Percentiles rank a stretch among this genome's conserved stretches.
phyloP scores from a whole-genome alignment of 2,797 vertebrate species.

The Pteronotus mesoamericanus region DNA sequence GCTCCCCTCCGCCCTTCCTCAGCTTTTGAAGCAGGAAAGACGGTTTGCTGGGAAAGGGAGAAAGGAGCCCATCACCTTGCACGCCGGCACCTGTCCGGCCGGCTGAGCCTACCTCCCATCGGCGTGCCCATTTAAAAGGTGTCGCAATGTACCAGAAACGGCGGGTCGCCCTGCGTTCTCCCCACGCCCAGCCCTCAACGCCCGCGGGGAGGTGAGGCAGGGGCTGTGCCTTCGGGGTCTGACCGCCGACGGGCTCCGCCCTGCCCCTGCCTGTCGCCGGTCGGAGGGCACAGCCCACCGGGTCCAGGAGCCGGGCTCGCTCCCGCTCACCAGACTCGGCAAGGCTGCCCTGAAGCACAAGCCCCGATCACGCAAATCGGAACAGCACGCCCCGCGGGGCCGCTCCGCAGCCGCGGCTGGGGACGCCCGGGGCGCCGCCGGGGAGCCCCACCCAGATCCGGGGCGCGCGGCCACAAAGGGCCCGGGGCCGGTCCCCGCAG shows the following conservation, averaged over 20 bases:
- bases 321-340: background rate
- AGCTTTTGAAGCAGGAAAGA: background rate
- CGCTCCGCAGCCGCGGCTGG: background rate
- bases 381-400: slow-evolving; percentile 2
- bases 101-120: background rate
- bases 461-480: slow-evolving; percentile 26
- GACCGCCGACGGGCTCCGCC: background rate
- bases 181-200: background rate
- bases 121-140: background rate
- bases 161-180: background rate
- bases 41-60: background rate
- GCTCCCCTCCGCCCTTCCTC: too few species aligned
- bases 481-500: background rate
- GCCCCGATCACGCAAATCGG: slow-evolving; percentile 6
- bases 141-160: background rate
- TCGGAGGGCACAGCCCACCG: background rate
- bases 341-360: background rate
- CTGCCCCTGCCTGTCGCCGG: background rate
- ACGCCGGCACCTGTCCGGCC: slow-evolving; percentile 24
- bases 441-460: slow-evolving; percentile 34
- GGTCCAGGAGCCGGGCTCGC: background rate
- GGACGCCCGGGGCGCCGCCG: background rate
- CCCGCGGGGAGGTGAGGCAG: background rate
- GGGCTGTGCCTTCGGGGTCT: background rate
- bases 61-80: slow-evolving; percentile 11